phyloP scores from a whole-genome alignment of 2,797 vertebrate genomes.

The Streptopelia turtur region DNA sequence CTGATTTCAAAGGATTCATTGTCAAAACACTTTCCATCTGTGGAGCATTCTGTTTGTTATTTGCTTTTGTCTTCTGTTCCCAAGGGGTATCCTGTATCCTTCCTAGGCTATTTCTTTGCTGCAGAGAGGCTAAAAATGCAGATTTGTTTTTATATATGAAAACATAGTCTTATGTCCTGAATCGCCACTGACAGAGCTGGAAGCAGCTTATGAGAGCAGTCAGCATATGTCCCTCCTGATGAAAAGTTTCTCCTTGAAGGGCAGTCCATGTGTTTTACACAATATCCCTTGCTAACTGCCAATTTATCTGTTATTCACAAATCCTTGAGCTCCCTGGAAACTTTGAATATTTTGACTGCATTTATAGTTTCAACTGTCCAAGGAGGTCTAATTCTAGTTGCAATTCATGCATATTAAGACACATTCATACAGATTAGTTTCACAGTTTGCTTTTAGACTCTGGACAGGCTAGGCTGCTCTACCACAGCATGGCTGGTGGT shows the following conservation, averaged over 20 bases:
- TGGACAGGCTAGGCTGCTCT: not conserved
- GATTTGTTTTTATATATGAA: conserved; percentile 11
- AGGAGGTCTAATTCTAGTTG: not conserved
- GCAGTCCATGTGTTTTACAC: conserved; percentile 7
- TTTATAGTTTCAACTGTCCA: not conserved
- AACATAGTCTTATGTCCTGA: not conserved
- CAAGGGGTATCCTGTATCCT: not conserved
- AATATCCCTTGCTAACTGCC: not conserved
- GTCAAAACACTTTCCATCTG: conserved; percentile 29
- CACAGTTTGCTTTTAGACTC: not conserved
- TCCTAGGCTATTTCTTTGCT: not conserved
- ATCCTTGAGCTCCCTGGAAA: not conserved
- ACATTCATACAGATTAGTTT: not conserved
- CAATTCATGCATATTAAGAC: not conserved
- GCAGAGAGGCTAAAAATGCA: not conserved
- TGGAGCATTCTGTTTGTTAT: not conserved
- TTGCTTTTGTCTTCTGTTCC: conserved; percentile 7
- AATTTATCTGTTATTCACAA: not conserved
- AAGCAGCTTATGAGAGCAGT: not conserved
- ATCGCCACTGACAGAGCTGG: not conserved
- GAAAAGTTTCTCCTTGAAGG: conserved; percentile 11
- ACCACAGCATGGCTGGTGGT: not conserved
- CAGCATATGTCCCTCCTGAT: not conserved
- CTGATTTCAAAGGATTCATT: not conserved
- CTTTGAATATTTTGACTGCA: not conserved